These are phyloP conservation scores for Hydropotes inermis DNA, from an alignment of 2,113 vertebrate species.

Conservation along the genomic window DNA sequence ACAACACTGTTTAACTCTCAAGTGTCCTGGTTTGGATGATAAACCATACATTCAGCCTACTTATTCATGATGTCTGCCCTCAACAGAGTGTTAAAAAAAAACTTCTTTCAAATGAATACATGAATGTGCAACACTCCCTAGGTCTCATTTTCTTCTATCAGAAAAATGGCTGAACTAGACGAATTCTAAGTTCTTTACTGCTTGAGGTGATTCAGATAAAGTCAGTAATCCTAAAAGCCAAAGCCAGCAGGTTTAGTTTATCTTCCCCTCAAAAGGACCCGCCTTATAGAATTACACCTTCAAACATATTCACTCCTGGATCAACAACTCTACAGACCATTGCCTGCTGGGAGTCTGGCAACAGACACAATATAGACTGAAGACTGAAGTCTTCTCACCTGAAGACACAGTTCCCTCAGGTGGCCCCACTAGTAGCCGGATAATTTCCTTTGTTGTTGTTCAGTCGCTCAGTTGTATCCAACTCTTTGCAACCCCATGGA, in stretches of 20 bases:
- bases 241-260: not conserved
- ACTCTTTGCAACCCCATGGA: not conserved
- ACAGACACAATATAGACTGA: not conserved
- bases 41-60: not conserved
- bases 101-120: not conserved
- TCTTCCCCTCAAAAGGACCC: not conserved
- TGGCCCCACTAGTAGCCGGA: not conserved
- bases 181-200: not conserved
- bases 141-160: not conserved
- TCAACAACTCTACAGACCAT: not conserved
- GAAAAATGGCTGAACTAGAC: not conserved
- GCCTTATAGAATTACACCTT: not conserved
- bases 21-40: not conserved
- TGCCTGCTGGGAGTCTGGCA: not conserved
- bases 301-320: not conserved
- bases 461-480: not conserved
- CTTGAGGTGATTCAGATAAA: not conserved
- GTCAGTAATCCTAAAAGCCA: not conserved
- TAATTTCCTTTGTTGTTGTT: not conserved
- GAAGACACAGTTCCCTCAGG: not conserved
- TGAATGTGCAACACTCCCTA: not conserved
- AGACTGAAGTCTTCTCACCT: not conserved
- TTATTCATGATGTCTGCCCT: not conserved
- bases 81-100: not conserved
- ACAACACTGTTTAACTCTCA: not conserved